These are phyloP conservation scores for Melanerpes formicivorus DNA, from an alignment of 2,113 vertebrate genomes.

Conservation along the genomic window DNA sequence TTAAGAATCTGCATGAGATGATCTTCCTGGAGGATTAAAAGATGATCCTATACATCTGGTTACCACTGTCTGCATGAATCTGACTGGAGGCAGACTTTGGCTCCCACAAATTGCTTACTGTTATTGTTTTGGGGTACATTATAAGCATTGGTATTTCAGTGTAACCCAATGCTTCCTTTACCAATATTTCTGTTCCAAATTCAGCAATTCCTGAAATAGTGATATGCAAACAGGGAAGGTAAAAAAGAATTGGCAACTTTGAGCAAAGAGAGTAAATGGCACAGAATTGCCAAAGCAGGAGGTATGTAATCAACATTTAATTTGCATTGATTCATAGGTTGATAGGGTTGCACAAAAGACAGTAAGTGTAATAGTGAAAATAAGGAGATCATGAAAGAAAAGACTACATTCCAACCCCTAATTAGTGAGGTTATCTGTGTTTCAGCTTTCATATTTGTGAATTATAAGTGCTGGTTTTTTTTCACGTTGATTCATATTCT, in stretches of 20 bases:
- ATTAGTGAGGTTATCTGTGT: slow-evolving; percentile 40
- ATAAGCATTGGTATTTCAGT: not conserved
- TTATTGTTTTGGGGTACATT: not conserved
- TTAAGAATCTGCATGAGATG: not conserved
- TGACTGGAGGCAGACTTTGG: not conserved
- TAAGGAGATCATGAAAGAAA: slow-evolving; percentile 38
- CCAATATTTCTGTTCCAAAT: not conserved
- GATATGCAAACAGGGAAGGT: not conserved
- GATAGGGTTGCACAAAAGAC: slow-evolving; percentile 16
- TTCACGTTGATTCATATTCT: not conserved
- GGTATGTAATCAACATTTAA: not conserved
- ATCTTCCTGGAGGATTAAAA: not conserved
- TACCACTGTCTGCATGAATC: not conserved
- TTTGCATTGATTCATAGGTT: not conserved
- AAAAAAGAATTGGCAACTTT: not conserved
- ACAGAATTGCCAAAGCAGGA: not conserved
- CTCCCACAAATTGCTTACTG: not conserved
- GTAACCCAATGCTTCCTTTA: not conserved
- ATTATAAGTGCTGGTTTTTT: not conserved
- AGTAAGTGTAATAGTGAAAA: slow-evolving; percentile 33
- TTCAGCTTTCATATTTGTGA: not conserved
- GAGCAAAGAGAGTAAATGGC: not conserved
- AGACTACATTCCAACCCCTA: slow-evolving; percentile 30
- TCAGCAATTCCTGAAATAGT: not conserved
- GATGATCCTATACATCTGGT: not conserved